Evolutionary conservation across 2,113 vertebrate species (phyloP).

Genomic region (Deroptyus accipitrinus): DNA sequence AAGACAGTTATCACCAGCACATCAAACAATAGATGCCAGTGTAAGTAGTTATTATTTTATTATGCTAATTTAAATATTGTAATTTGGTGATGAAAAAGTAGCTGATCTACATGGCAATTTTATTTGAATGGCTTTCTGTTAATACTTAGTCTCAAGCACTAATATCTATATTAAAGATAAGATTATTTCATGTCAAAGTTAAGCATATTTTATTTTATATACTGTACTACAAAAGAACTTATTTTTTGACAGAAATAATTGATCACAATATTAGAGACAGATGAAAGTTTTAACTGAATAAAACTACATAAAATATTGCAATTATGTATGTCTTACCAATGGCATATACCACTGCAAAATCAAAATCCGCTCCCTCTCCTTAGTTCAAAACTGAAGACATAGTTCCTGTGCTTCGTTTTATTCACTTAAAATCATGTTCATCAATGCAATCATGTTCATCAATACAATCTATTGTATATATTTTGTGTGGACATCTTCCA

Average conservation of each 20-base stretch:
- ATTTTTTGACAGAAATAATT: neutral
- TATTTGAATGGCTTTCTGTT: neutral
- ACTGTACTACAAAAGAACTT: neutral
- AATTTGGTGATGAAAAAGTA: neutral
- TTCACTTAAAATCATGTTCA: neutral
- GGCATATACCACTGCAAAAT: neutral
- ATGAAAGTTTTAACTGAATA: neutral
- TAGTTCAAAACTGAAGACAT: neutral
- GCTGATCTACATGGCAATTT: neutral
- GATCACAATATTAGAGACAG: neutral
- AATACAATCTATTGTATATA: neutral
- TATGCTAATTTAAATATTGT: neutral
- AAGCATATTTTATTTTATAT: neutral
- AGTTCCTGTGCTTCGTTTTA: neutral
- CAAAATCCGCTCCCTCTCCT: neutral
- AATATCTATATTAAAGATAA: neutral
- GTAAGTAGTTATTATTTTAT: neutral
- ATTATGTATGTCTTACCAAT: neutral
- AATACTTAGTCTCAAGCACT: neutral
- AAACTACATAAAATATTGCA: neutral
- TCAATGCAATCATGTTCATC: neutral
- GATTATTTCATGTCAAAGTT: neutral
- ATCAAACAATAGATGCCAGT: neutral
- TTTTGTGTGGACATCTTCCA: neutral
- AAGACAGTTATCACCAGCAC: neutral